phyloP scores from a whole-genome alignment of 2,113 vertebrate species.

The Antechinus flavipes region DNA sequence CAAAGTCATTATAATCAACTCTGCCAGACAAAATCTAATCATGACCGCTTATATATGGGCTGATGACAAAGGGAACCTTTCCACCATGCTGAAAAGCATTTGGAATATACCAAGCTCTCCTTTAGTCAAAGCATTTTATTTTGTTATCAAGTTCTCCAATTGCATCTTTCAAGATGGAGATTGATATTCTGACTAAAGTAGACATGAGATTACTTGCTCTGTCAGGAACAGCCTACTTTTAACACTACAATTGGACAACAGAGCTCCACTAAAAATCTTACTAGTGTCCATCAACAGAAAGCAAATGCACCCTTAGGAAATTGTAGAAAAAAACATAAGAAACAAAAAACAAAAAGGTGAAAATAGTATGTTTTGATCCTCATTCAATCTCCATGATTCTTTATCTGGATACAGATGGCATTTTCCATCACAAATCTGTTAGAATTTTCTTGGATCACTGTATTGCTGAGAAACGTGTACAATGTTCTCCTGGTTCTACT shows the following conservation, averaged over 20 bases:
- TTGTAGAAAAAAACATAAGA: background rate
- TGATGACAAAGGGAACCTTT: constrained; percentile 21
- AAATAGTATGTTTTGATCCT: too few relatives aligned
- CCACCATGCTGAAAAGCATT: background rate
- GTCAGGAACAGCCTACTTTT: background rate
- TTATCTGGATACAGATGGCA: too few relatives aligned
- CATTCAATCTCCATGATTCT: too few relatives aligned
- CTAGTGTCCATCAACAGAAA: background rate
- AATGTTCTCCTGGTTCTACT: too few relatives aligned
- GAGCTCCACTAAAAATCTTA: background rate
- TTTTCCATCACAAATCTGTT: too few relatives aligned
- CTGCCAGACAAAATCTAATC: background rate
- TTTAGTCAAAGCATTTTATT: constrained; percentile 34
- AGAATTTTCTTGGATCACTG: too few relatives aligned
- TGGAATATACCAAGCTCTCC: background rate
- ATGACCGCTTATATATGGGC: background rate
- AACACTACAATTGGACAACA: background rate
- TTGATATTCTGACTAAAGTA: constrained; percentile 11
- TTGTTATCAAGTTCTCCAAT: constrained; percentile 28
- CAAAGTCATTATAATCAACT: background rate
- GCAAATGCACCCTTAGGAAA: background rate
- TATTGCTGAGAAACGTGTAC: too few relatives aligned
- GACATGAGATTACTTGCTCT: background rate
- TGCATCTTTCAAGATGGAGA: background rate
- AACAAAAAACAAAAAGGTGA: too few relatives aligned